Conservation (phyloP, 2,113 vertebrate genomes). For the Chionis minor region DNA sequence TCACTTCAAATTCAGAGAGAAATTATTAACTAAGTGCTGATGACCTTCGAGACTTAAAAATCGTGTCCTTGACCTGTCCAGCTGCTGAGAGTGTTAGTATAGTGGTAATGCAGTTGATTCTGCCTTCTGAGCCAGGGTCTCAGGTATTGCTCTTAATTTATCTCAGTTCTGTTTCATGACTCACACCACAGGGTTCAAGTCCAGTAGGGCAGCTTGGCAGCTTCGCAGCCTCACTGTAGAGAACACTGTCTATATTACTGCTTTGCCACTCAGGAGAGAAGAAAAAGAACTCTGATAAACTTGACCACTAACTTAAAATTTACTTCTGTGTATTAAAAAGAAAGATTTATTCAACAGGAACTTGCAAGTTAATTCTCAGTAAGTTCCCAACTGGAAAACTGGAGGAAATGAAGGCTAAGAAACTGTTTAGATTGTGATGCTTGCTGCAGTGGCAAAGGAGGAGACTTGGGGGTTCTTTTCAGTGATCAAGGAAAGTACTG, state of each 20-base stretch:
- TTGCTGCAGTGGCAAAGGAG: not conserved
- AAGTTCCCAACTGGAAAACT: not conserved
- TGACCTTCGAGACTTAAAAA: not conserved
- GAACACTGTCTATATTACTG: not conserved
- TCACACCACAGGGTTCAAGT: not conserved
- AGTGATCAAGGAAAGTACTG: not conserved
- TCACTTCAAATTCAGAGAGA: not conserved
- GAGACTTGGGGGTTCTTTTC: not conserved
- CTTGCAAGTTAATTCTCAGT: not conserved
- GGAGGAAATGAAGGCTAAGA: not conserved
- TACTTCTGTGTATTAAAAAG: not conserved
- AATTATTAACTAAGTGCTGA: not conserved
- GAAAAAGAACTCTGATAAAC: not conserved
- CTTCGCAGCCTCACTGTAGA: not conserved
- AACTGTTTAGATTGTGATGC: not conserved
- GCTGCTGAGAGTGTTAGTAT: not conserved
- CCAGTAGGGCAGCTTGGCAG: not conserved
- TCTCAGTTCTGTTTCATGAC: not conserved
- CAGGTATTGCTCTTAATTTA: not conserved
- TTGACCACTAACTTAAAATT: not conserved
- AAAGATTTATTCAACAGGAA: not conserved
- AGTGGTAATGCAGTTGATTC: not conserved
- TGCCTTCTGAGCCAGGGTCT: not conserved
- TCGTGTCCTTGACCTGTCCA: not conserved
- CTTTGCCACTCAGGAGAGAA: not conserved